phyloP scores from a whole-genome alignment of 2,888 invertebrate genomes.

The Pardosa pseudoannulata region DNA sequence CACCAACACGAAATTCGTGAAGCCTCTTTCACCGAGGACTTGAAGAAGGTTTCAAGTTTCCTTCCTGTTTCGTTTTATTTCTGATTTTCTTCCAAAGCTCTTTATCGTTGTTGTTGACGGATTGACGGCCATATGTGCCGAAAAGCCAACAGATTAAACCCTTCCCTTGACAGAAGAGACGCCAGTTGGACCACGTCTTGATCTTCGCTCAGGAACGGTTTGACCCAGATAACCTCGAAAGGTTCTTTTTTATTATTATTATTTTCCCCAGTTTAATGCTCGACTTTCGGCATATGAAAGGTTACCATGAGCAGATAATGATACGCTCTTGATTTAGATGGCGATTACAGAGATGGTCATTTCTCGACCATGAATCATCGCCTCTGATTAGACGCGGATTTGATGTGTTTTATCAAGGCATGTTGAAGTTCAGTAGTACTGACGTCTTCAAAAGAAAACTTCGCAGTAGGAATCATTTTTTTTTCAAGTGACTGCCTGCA shows the following conservation, averaged over 20 bases:
- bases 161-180: not conserved
- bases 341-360: too few species aligned
- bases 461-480: too few species aligned
- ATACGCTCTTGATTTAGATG: too few species aligned
- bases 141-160: conserved; percentile 1
- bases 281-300: too few species aligned
- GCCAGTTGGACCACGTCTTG: not conserved
- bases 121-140: not conserved
- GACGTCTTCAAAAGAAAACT: too few species aligned
- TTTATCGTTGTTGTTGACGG: not conserved
- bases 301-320: too few species aligned
- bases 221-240: not conserved
- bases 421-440: too few species aligned
- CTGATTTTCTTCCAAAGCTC: not conserved
- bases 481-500: too few species aligned
- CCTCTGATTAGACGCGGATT: too few species aligned
- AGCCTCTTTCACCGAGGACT: not conserved
- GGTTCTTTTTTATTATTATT: not conserved
- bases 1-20: not conserved
- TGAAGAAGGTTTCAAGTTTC: not conserved
- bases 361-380: too few species aligned
- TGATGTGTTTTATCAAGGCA: too few species aligned
- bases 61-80: not conserved
- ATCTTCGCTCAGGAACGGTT: not conserved
- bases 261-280: too few species aligned